phyloP scores from a whole-genome alignment of 2,113 vertebrate species.

The Tychaedon coryphoeus region DNA sequence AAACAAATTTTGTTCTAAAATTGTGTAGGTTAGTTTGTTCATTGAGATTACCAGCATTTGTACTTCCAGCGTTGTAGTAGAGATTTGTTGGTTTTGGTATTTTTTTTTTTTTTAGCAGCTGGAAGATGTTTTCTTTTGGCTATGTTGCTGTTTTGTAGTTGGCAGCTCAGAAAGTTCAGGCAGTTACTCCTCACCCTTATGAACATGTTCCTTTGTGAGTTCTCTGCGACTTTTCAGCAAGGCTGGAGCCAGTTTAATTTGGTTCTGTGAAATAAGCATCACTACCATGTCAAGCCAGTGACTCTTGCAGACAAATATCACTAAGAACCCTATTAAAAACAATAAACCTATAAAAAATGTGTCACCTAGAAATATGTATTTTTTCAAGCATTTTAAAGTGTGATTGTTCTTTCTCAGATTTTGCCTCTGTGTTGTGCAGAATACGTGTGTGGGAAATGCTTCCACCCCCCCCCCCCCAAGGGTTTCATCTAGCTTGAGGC shows the following conservation, averaged over 20 bases:
- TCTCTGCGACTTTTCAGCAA: background rate
- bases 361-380: background rate
- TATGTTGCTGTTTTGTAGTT: background rate
- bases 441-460: background rate
- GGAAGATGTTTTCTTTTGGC: background rate
- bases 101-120: background rate
- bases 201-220: background rate
- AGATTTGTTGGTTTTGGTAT: background rate
- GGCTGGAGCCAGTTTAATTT: background rate
- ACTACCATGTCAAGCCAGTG: background rate
- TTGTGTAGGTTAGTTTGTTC: background rate
- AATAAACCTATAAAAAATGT: background rate
- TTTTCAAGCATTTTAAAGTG: slow-evolving; percentile 1
- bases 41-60: background rate
- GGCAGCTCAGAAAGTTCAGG: background rate
- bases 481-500: background rate
- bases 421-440: background rate
- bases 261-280: background rate
- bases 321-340: background rate
- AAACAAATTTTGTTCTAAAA: background rate
- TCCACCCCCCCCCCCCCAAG: rapidly evolving
- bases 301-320: no score
- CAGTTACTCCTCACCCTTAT: background rate
- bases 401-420: background rate
- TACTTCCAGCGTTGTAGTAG: background rate